Base-by-base conservation (phyloP, 1,140 invertebrate species). In the Camponotus pennsylvanicus region DNA sequence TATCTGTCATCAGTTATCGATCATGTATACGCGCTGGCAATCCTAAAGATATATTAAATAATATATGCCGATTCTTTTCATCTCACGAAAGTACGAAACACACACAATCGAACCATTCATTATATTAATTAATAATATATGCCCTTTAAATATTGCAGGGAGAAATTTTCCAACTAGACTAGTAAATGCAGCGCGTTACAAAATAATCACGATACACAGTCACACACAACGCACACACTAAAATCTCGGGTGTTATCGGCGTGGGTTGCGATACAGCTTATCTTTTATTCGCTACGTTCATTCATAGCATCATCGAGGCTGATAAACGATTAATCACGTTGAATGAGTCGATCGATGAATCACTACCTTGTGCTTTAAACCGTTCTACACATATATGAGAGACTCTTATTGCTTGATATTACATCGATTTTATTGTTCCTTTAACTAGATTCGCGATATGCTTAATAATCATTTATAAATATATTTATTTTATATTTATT, bases 211-310 rank as follows among this genome's bases (percentile, higher is more conserved):
- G 1, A 71, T 34, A 71, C 27, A 34, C 45, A 49, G 27, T 55
- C 57, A 8, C 21, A 9, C 61, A 32, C 18, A 55, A 15, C 13
- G 52, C 34, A 11, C 18, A 11, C 6, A 42, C 21, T 18, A 52
- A 52, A 71, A 37, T n/a, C 21, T 18, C 18, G 27, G 0, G 32
- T 7, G 37, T 49, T 45, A 63, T 52, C 32, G 4, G 8, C 21
- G 34, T 5, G 49, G 15, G 49, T 52, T 52, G 15, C 49, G 18
- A 18, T 52, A 52, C 49, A 52, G 49, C 49, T 69, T 69, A 80
- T 80, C 77, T 69, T 55, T 69, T 70, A 79, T 27, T 69, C 34
- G 61, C n/a, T 40, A 80, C 34, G 34, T 80, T 70, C 77, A 80
- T 80, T 80, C 77, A 80, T 11, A 18, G 13, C 45, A 61, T 76